Evolutionary conservation across 2,113 vertebrate genomes (phyloP), one percentile per base, ranked within the genome.

Genomic region (Steatornis caripensis): DNA sequence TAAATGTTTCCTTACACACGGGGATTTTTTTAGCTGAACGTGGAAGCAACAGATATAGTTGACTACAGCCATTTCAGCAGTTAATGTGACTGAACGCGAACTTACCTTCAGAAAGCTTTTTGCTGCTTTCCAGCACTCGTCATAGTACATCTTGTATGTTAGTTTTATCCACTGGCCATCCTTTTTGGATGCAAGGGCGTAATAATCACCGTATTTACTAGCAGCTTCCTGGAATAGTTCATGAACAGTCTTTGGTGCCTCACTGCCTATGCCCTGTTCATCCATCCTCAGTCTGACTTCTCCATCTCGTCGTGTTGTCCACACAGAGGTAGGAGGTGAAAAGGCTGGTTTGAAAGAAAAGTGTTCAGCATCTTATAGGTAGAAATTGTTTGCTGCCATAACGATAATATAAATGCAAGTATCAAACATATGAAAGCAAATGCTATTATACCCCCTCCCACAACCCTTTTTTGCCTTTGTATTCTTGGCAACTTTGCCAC

Each of bases 51-150:
- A 89, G 36, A 46, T 0, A 29, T 0, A 26, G 15, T 3, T 45
- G 48, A 24, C 12, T 26, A 16, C 41, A 55, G 66, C 34, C 26
- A 36, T 22, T 55, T 15, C 66, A 69, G 58, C 39, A 41, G 6
- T 37, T 36, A 27, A 71, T n/a, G n/a, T n/a, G n/a, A 53, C 6
- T 19, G 17, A 45, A 37, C 0, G 3, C 1, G 5, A 65, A 2
- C 70, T 41, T 75, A 99, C 99, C 99, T 99, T 99, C 32, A 99
- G 91, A 60, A 99, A 98, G 93, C 99, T 98, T 91, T 98, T 99
- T 15, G 99, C 99, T 6, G 99, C 99, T 11, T 76, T 98, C 87
- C 98, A 98, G 72, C 99, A 99, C 36, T 96, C 84, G 18, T 98
- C 85, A 16, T 99, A 99, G 95, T 99, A 99, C 29, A 99, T 98